These are phyloP conservation scores for Papilio polytes DNA, from an alignment of 1,140 invertebrate genomes.

Conservation along the genomic window DNA sequence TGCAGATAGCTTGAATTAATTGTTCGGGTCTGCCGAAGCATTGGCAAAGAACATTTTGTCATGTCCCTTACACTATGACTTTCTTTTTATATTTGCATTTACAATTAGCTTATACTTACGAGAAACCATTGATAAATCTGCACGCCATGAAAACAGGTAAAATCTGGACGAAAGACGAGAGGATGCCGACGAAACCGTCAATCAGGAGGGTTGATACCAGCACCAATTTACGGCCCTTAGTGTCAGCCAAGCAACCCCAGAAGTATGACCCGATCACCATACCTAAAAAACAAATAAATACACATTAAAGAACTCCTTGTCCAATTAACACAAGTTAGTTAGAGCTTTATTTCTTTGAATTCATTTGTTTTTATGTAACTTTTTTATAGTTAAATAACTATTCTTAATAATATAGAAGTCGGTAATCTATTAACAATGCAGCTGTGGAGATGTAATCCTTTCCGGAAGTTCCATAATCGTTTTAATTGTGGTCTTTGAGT, in stretches of 20 bases:
- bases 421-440: conserved; percentile 15
- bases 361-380: no score
- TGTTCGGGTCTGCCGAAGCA: not conserved
- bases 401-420: not conserved
- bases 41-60: not conserved
- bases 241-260: conserved; percentile 94
- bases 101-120: conserved; percentile 87
- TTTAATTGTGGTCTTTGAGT: conserved; percentile 18
- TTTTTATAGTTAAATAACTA: not conserved
- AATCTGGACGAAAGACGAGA: conserved; percentile 90
- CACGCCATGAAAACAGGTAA: conserved; percentile 90
- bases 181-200: conserved; percentile 90
- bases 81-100: not conserved
- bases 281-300: conserved; percentile 81
- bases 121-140: conserved; percentile 93
- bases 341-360: no score
- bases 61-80: not conserved
- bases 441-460: conserved; percentile 28
- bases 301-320: no score
- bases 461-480: conserved; percentile 31
- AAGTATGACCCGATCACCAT: conserved; percentile 96
- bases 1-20: not conserved
- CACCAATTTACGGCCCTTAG: conserved; percentile 90
- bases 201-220: conserved; percentile 90
- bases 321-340: no score